Evolutionary conservation across 2,888 invertebrate genomes (phyloP), one percentile per base, ranked within the genome.

Genomic region (Drosophila dives): DNA sequence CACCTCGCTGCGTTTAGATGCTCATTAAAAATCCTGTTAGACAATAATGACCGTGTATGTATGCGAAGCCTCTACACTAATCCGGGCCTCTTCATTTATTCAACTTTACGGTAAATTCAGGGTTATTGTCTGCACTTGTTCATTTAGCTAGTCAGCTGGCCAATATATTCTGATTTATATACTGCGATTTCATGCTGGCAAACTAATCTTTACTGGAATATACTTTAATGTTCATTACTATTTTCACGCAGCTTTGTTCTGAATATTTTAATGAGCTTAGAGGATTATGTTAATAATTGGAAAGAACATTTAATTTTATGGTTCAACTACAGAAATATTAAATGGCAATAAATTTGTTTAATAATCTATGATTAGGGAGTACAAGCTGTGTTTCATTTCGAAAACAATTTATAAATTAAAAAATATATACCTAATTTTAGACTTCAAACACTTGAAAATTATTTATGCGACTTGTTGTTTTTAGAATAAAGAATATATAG

Each of bases 1-100:
- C 49, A 51, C 36, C 20, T 33, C 54, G 33, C 49, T 34, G 34
- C 49, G 51, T 56, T 68, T 59, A 64, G 68, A 51, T 71, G 64
- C 74, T 85, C 83, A 85, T 88, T 88, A 78, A 88, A 78, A 86
- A 72, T 75, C 72, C 74, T 72, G 73, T 83, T 77, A 61, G 64
- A 55, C 66, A 60, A 77, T 84, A 77, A 81, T 80, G 68, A 55
- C 64, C 15, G 29, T 50, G 29, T 42, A 32, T 42, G n/a, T 53
- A 20, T 45, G 56, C 34, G 38, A 38, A 55, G 59, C 72, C 33
- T n/a, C 26, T 26, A 54, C 36, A 54, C 34, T 26, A 7, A 26
- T 38, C 36, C 36, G 26, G 55, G 38, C 38, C n/a, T n/a, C 10
- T 8, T n/a, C 38, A 55, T 55, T n/a, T 55, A n/a, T 29, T 26